Base-by-base conservation (phyloP, 2,797 vertebrate genomes). In the Pangasius larnaudii region DNA sequence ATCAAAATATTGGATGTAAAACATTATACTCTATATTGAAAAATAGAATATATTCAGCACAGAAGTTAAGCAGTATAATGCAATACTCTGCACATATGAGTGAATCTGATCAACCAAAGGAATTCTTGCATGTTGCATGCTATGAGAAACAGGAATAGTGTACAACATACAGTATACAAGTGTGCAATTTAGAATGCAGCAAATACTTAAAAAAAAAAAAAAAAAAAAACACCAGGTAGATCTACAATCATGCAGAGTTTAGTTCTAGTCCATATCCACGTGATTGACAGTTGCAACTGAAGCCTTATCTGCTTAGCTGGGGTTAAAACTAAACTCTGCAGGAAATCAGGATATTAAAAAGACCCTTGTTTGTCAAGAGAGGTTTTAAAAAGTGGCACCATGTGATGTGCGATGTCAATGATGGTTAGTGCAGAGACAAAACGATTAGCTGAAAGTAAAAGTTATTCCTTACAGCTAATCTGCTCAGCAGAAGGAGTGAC, bases 401-500 rank as follows among this genome's bases (percentile, higher is more conserved):
- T 72, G 81, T 84, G 61, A 85, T 87, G 81, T 84, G 80, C 1
- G 1, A 39, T 61, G 85, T 79, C 46, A 59, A 46, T 46, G 42
- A 46, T 18, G 56, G 82, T 90, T 90, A 87, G 89, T 87, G 59
- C 75, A 53, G n/a, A 81, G 84, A 86, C 42, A 65, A 72, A 79
- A 53, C 46, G 61, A 36, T 30, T 8, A n/a, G 79, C n/a, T 42
- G 24, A 53, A 83, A 79, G 61, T 87, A 65, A 77, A 88, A 89
- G 78, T 86, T 53, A 86, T n/a, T n/a, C 77, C 69, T 85, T 85
- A 13, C 13, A 36, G 77, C 53, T 63, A 33, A 74, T 14, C 49
- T 65, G n/a, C 74, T 79, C 87, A 89, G 82, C 74, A 77, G 36
- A 83, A 88, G 84, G 75, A 78, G 14, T 14, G 80, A 87, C 67